Percentiles rank a stretch among this genome's conserved stretches.
phyloP scores from a whole-genome alignment of 2,888 invertebrate genomes.

The Andrena minutula region DNA sequence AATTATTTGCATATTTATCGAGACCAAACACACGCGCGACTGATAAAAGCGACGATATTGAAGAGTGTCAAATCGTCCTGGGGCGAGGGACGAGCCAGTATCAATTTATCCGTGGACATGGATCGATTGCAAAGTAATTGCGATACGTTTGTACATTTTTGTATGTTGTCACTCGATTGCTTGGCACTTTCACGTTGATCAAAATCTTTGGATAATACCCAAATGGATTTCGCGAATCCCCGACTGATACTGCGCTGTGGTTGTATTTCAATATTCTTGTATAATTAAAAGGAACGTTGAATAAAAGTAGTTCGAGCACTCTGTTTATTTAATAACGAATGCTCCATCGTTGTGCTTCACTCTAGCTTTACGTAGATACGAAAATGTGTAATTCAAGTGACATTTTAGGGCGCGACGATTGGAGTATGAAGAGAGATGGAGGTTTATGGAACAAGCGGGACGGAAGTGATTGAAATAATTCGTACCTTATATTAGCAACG shows the following conservation, averaged over 20 bases:
- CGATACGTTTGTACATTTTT: not conserved
- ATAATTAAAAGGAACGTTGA: not conserved
- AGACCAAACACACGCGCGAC: not conserved
- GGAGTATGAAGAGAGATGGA: not conserved
- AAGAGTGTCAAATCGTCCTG: slow-evolving; percentile 2
- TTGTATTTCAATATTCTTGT: not conserved
- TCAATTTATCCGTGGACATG: not conserved
- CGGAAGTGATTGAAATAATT: not conserved
- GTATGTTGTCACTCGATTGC: not conserved
- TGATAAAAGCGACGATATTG: slow-evolving; percentile 31
- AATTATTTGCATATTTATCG: slow-evolving; percentile 65
- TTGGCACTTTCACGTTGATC: not conserved
- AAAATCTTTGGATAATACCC: not conserved
- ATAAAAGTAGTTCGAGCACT: not conserved
- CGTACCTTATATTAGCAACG: not conserved
- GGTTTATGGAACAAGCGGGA: not conserved
- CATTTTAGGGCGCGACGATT: not conserved
- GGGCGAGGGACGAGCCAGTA: not conserved
- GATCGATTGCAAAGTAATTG: not conserved
- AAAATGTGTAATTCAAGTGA: not conserved
- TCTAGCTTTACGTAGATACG: not conserved
- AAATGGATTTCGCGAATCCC: not conserved
- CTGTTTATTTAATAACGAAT: not conserved
- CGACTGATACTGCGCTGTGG: not conserved
- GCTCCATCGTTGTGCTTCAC: not conserved